These are phyloP conservation scores for Cyphotilapia sp. DNA, from an alignment of 2,113 vertebrate genomes.

Conservation along the genomic window DNA sequence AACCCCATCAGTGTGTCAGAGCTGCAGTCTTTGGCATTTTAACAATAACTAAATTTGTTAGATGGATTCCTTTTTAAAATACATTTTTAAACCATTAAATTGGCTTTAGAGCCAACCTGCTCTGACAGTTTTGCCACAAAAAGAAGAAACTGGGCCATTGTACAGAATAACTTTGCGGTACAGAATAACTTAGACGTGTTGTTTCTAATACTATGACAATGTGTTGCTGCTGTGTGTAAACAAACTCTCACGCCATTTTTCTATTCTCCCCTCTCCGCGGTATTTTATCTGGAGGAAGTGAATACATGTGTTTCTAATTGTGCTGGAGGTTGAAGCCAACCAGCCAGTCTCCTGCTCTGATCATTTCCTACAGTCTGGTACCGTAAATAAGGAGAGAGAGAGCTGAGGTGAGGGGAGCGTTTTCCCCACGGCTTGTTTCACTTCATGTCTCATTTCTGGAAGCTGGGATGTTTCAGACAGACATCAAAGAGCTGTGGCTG, in stretches of 20 bases:
- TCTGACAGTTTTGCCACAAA: background rate
- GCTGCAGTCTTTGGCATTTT: background rate
- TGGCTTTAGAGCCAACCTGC: background rate
- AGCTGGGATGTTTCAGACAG: background rate
- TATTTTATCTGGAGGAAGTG: background rate
- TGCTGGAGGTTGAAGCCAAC: background rate
- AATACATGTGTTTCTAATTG: background rate
- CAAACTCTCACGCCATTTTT: background rate
- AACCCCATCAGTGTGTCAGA: background rate
- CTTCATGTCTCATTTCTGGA: background rate
- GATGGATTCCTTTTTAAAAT: background rate
- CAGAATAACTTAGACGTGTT: background rate
- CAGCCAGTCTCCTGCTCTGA: background rate
- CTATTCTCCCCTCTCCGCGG: accelerated
- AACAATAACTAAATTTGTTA: background rate
- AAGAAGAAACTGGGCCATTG: background rate
- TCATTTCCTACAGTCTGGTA: background rate
- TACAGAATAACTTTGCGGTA: background rate
- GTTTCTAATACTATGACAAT: background rate
- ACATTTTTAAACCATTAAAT: background rate
- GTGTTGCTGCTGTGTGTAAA: background rate
- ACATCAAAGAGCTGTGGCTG: background rate
- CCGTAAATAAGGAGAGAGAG: background rate
- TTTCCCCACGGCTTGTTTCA: background rate
- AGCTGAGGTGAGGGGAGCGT: background rate